phyloP scores from a whole-genome alignment of 2,888 invertebrate species.

The Leucoptera coffeella region DNA sequence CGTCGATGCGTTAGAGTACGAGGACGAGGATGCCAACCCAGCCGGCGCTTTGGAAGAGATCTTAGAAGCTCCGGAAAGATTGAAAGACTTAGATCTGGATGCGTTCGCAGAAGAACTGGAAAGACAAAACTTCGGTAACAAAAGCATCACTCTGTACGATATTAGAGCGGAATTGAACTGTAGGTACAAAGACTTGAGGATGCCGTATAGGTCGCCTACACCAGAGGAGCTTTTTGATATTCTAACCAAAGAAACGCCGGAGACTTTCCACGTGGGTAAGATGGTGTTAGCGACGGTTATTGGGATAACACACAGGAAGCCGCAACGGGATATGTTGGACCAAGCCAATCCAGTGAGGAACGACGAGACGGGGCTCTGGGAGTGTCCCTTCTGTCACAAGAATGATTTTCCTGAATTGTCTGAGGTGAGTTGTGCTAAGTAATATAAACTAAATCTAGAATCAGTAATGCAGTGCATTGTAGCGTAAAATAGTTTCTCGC shows the following conservation, averaged over 20 bases:
- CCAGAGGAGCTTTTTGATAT: constrained; percentile 90
- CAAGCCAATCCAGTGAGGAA: constrained; percentile 93
- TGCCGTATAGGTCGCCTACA: constrained; percentile 69
- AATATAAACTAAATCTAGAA: too few species aligned
- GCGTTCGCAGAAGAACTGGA: constrained; percentile 97
- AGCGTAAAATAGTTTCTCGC: too few species aligned
- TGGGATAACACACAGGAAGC: constrained; percentile 81
- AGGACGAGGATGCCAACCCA: constrained; percentile 94
- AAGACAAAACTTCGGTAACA: constrained; percentile 82
- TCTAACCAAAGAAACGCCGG: constrained; percentile 92
- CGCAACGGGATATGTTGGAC: constrained; percentile 89
- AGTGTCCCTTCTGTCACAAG: constrained; percentile 94
- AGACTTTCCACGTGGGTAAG: constrained; percentile 85
- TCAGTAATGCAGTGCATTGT: too few species aligned
- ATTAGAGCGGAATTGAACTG: constrained; percentile 93
- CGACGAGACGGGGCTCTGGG: constrained; percentile 92
- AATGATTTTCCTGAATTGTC: constrained; percentile 94
- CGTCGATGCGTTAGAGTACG: constrained; percentile 96
- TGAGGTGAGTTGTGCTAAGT: constrained; percentile 63
- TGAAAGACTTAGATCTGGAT: constrained; percentile 94
- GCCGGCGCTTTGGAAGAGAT: constrained; percentile 97
- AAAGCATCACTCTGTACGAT: constrained; percentile 93
- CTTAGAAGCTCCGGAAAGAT: constrained; percentile 86
- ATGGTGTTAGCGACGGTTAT: constrained; percentile 76
- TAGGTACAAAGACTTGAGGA: constrained; percentile 85